Conservation (phyloP, 2,797 vertebrate species). For the Ctenopoma multispine region DNA sequence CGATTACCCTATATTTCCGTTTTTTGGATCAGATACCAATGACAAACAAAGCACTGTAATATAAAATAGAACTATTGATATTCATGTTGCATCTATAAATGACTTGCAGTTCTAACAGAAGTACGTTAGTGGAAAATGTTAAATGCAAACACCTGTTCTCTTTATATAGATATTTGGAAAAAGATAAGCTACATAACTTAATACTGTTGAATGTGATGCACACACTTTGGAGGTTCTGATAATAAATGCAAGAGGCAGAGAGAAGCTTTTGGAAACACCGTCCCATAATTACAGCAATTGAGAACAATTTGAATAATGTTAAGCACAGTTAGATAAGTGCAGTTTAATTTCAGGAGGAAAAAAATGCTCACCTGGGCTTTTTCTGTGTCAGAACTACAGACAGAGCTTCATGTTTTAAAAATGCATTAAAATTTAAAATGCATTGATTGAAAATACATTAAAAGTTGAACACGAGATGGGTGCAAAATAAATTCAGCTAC, state of each 20-base stretch:
- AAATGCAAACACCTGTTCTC: neutral
- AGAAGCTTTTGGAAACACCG: constrained; percentile 46
- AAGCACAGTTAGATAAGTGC: constrained; percentile 31
- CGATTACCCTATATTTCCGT: neutral
- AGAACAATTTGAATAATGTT: constrained; percentile 60
- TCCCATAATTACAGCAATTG: constrained; percentile 66
- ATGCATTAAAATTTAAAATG: neutral
- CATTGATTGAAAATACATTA: no score
- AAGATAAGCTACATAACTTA: neutral
- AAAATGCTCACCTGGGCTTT: neutral
- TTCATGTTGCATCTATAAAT: neutral
- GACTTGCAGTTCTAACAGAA: neutral
- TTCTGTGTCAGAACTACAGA: neutral
- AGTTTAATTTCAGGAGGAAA: constrained; percentile 23
- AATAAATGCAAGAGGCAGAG: constrained; percentile 26
- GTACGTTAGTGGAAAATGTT: neutral
- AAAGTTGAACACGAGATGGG: neutral
- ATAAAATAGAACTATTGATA: neutral
- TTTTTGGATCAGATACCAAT: neutral
- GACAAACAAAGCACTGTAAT: neutral
- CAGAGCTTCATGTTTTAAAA: constrained; percentile 12
- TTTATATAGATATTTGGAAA: neutral
- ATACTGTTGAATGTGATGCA: neutral
- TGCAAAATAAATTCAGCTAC: neutral
- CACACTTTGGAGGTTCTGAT: constrained; percentile 16